These are phyloP conservation scores for Heliconius congener DNA, from an alignment of 1,140 invertebrate genomes.

Conservation along the genomic window DNA sequence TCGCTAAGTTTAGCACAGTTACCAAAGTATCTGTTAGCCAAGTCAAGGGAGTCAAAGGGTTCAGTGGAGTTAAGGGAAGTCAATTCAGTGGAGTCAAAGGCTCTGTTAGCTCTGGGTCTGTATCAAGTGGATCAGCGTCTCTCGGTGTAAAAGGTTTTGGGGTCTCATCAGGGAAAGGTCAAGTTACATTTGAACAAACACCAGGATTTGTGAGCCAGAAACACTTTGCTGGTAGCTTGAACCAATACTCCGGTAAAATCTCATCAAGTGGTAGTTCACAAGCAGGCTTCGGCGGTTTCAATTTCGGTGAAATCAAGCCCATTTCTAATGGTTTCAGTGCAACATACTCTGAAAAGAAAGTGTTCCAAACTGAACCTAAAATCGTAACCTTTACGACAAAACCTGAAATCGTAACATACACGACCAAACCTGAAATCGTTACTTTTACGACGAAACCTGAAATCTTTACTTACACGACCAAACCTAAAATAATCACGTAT, in stretches of 20 bases:
- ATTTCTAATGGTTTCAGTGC: slow-evolving; percentile 61
- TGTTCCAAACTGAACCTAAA: slow-evolving; percentile 66
- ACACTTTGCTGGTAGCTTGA: slow-evolving; percentile 42
- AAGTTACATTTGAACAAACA: slow-evolving; percentile 35
- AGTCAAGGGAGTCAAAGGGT: slow-evolving; percentile 39
- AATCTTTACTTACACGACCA: slow-evolving; percentile 64
- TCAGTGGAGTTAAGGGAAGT: slow-evolving; percentile 22
- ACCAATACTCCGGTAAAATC: slow-evolving; percentile 40
- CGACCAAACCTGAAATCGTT: slow-evolving; percentile 61
- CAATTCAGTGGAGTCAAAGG: slow-evolving; percentile 22
- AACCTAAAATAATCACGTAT: slow-evolving; percentile 61
- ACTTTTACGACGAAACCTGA: slow-evolving; percentile 65
- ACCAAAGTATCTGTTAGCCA: slow-evolving; percentile 42
- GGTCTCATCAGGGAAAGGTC: slow-evolving; percentile 30
- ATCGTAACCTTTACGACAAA: slow-evolving; percentile 56
- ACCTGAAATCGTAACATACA: slow-evolving; percentile 57
- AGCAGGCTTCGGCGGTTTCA: slow-evolving; percentile 37
- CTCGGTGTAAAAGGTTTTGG: slow-evolving; percentile 27
- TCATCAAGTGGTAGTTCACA: slow-evolving; percentile 16
- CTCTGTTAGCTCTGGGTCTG: slow-evolving; percentile 20
- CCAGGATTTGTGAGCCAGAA: slow-evolving; percentile 34
- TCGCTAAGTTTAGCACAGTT: slow-evolving; percentile 52
- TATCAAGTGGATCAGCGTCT: not conserved
- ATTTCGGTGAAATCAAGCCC: slow-evolving; percentile 51
- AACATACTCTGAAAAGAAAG: slow-evolving; percentile 63